A percentile compares a stretch with the other conserved stretches of the same genome.
Conservation (phyloP, 2,113 vertebrate genomes). For the Genyomyrus donnyi region DNA sequence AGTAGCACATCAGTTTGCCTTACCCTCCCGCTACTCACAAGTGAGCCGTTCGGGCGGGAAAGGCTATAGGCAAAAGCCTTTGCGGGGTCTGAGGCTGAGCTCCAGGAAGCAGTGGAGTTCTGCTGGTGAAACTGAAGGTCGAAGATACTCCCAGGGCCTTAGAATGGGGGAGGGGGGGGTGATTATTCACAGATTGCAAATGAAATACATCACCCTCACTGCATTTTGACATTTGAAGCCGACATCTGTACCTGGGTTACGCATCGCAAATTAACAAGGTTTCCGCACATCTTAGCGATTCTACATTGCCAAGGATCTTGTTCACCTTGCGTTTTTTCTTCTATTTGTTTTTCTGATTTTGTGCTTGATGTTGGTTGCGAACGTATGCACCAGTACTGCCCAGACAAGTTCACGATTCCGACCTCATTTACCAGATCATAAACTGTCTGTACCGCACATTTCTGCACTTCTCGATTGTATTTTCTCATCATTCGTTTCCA, state of each 20-base stretch:
- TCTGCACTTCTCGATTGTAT: not conserved
- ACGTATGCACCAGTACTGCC: not conserved
- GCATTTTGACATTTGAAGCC: not conserved
- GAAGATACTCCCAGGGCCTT: constrained; percentile 43
- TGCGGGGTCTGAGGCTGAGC: not conserved
- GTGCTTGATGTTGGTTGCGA: not conserved
- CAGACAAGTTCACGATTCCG: not conserved
- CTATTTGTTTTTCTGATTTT: not conserved
- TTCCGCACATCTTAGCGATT: not conserved
- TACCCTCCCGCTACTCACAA: constrained; percentile 22
- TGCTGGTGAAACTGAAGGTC: constrained; percentile 39
- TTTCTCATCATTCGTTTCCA: not conserved
- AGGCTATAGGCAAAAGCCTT: constrained; percentile 41
- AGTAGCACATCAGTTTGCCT: constrained; percentile 29
- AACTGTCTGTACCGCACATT: not conserved
- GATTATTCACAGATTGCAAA: not conserved
- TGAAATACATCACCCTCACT: not conserved
- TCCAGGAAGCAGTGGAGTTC: constrained; percentile 44
- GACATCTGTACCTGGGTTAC: not conserved
- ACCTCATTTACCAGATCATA: not conserved
- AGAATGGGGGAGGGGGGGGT: not conserved
- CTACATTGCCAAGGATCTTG: not conserved
- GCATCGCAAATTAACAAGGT: not conserved
- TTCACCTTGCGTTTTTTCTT: not conserved
- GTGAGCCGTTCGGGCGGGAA: constrained; percentile 28